Conservation (phyloP, 2,113 vertebrate genomes). For the Dendrocopos noguchii region DNA sequence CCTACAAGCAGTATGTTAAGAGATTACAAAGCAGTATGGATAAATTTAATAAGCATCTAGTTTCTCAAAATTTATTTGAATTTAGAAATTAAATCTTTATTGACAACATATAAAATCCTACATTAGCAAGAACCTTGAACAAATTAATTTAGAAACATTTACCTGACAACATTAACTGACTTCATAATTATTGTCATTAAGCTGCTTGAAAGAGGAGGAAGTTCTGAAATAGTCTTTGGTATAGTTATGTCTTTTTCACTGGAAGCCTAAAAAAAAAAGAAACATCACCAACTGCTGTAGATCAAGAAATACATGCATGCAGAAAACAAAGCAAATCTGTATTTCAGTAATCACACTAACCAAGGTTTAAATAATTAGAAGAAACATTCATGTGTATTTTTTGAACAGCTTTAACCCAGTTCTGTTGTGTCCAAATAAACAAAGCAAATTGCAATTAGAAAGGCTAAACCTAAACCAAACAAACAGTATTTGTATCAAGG, state of each 20-base stretch:
- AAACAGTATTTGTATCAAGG: neutral
- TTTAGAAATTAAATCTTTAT: neutral
- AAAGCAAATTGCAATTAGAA: neutral
- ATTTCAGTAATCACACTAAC: neutral
- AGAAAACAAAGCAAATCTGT: neutral
- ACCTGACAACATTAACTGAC: conserved; percentile 82
- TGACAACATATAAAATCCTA: neutral
- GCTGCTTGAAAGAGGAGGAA: conserved; percentile 86
- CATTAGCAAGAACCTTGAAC: neutral
- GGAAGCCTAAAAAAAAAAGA: conserved; percentile 57
- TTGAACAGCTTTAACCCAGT: neutral
- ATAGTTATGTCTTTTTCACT: conserved; percentile 73
- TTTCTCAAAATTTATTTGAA: neutral
- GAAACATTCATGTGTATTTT: neutral
- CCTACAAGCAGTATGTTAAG: neutral
- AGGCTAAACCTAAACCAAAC: neutral
- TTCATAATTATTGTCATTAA: conserved; percentile 83
- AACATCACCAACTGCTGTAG: neutral
- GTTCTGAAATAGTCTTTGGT: conserved; percentile 79
- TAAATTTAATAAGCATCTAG: neutral
- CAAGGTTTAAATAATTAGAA: neutral
- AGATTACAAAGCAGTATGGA: neutral
- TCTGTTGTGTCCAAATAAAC: neutral
- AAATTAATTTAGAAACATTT: conserved; percentile 20
- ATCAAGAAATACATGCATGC: neutral